Conservation (phyloP, 92 coral and sea anemone species). For the Zoanthus sociatus region DNA sequence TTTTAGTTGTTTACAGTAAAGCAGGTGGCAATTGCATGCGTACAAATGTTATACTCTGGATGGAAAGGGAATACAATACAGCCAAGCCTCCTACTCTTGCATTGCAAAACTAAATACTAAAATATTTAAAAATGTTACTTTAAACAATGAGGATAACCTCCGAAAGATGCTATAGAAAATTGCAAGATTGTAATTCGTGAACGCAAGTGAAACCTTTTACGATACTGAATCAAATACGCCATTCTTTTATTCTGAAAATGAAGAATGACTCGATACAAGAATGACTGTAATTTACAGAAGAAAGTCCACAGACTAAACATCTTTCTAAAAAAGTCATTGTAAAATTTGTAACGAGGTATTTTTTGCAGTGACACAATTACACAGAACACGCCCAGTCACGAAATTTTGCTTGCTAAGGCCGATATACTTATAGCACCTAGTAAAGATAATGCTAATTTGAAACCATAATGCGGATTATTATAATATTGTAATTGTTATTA, state of each 20-base stretch:
- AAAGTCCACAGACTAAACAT: neutral
- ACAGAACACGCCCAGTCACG: slow-evolving; percentile 19
- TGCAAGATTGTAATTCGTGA: neutral
- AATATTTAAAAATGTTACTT: neutral
- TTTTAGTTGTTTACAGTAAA: slow-evolving; percentile 17
- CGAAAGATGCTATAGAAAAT: neutral
- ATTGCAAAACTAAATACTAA: neutral
- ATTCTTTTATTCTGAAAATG: neutral
- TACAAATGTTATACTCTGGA: neutral
- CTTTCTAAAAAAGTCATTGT: neutral
- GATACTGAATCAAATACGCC: neutral
- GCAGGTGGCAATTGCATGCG: slow-evolving; percentile 40
- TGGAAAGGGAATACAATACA: slow-evolving; percentile 2
- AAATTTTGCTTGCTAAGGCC: neutral
- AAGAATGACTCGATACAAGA: neutral
- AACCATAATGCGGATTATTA: neutral
- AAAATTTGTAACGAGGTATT: neutral
- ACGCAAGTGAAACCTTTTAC: neutral
- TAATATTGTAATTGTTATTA: neutral
- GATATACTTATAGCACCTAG: neutral
- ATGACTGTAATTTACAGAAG: neutral
- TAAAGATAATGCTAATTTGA: neutral
- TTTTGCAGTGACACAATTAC: neutral
- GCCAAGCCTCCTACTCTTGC: slow-evolving; percentile 3
- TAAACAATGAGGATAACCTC: neutral